Percentiles rank a stretch among this genome's conserved stretches.
phyloP scores from a whole-genome alignment of 2,113 vertebrate species.

The Macrotus californicus region DNA sequence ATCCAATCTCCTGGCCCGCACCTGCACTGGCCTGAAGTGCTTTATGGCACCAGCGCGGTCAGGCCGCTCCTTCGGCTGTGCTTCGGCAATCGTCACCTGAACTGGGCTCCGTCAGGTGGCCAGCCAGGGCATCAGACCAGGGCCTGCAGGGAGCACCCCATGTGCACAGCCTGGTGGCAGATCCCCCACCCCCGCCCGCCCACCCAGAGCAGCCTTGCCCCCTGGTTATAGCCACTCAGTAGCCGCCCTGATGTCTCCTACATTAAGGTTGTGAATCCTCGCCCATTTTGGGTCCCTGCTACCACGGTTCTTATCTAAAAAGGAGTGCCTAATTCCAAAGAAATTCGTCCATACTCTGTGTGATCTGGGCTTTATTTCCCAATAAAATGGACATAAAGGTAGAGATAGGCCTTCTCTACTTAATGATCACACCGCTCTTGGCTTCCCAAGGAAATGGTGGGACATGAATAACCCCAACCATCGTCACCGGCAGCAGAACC shows the following conservation, averaged over 20 bases:
- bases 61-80: not conserved
- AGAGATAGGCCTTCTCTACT: fast-evolving
- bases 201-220: not conserved
- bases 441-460: not conserved
- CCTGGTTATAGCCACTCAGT: not conserved
- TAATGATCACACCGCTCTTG: fast-evolving
- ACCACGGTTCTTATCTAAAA: not conserved
- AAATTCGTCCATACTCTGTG: not conserved
- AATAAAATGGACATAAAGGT: not conserved
- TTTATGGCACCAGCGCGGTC: not conserved
- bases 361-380: not conserved
- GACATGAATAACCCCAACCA: not conserved
- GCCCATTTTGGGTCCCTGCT: not conserved
- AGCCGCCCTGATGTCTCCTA: not conserved
- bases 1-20: not conserved
- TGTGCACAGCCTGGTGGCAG: too few species aligned
- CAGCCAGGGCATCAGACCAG: not conserved
- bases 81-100: not conserved
- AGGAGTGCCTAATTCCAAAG: not conserved
- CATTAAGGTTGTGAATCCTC: not conserved
- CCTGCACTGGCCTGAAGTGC: constrained; percentile 26
- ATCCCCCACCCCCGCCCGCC: not conserved
- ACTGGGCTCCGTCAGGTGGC: not conserved
- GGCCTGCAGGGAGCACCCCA: not conserved
- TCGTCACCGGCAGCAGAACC: too few species aligned